Evolutionary conservation across 1,140 invertebrate species (phyloP).

Genomic region (Zophobas morio): DNA sequence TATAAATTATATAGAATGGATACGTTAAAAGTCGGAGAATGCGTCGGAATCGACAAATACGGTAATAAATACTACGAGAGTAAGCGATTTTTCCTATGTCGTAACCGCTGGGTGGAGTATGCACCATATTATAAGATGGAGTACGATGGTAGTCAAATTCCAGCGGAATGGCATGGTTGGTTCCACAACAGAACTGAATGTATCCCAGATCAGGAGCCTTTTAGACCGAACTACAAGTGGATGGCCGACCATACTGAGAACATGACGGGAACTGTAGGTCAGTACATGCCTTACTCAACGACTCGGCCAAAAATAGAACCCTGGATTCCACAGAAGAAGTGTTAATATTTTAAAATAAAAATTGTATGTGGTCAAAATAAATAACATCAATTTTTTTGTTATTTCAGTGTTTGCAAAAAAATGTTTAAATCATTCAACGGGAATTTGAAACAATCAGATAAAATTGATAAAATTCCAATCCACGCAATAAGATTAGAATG

Average conservation of each 20-base stretch:
- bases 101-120: conserved; percentile 96
- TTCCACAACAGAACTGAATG: conserved; percentile 88
- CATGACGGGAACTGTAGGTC: conserved; percentile 81
- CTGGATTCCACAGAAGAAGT: conserved; percentile 78
- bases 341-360: conserved; percentile 16
- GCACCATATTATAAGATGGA: conserved; percentile 79
- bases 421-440: too few relatives aligned
- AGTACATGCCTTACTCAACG: conserved; percentile 93
- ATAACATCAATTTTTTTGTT: too few relatives aligned
- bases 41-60: conserved; percentile 95
- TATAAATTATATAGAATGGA: conserved; percentile 88
- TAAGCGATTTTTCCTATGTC: conserved; percentile 89
- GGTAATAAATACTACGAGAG: conserved; percentile 99
- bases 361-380: background rate
- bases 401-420: too few relatives aligned
- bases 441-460: too few relatives aligned
- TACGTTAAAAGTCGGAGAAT: conserved; percentile 86
- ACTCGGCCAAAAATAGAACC: conserved; percentile 86
- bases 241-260: conserved; percentile 89
- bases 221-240: conserved; percentile 87
- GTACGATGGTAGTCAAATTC: conserved; percentile 95
- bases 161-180: conserved; percentile 93
- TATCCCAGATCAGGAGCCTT: conserved; percentile 80
- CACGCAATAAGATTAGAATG: too few relatives aligned
- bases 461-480: too few relatives aligned